Percentiles rank a stretch among this genome's conserved stretches.
phyloP scores from a whole-genome alignment of 2,888 invertebrate genomes.

The Euproctis similis region DNA sequence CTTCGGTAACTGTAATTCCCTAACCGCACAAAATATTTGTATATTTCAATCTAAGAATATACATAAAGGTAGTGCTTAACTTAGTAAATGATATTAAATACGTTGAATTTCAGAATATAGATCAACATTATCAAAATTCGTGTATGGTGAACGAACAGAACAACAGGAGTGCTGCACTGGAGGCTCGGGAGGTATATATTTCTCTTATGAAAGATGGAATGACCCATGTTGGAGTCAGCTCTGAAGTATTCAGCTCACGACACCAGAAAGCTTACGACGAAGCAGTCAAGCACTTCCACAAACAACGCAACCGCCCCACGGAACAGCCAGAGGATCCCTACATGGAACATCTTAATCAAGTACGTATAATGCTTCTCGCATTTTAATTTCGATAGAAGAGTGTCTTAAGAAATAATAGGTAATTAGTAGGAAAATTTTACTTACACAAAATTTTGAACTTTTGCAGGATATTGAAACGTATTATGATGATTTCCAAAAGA shows the following conservation, averaged over 20 bases:
- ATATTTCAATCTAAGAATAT: not conserved
- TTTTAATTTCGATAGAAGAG: no score
- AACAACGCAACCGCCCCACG: conserved; percentile 6
- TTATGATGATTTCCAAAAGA: conserved; percentile 11
- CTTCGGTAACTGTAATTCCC: no score
- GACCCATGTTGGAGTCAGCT: conserved; percentile 3
- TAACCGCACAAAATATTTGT: no score
- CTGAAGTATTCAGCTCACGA: not conserved
- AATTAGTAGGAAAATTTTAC: no score
- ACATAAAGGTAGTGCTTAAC: not conserved
- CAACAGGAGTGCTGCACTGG: conserved; percentile 4
- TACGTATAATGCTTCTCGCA: no score
- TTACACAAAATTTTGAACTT: no score
- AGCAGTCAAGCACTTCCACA: conserved; percentile 6
- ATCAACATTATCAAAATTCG: conserved; percentile 4
- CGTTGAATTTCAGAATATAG: conserved; percentile 3
- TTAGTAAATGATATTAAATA: no score
- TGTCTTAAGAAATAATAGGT: no score
- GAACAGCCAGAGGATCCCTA: conserved; percentile 3
- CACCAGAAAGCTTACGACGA: conserved; percentile 2
- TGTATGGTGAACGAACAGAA: conserved; percentile 8
- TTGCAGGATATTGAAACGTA: conserved; percentile 16
- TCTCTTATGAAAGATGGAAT: conserved; percentile 2
- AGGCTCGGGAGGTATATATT: conserved; percentile 7
- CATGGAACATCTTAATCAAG: conserved; percentile 1